These are phyloP conservation scores for Adoxophyes honmai DNA, from an alignment of 1,140 invertebrate species.

Conservation along the genomic window DNA sequence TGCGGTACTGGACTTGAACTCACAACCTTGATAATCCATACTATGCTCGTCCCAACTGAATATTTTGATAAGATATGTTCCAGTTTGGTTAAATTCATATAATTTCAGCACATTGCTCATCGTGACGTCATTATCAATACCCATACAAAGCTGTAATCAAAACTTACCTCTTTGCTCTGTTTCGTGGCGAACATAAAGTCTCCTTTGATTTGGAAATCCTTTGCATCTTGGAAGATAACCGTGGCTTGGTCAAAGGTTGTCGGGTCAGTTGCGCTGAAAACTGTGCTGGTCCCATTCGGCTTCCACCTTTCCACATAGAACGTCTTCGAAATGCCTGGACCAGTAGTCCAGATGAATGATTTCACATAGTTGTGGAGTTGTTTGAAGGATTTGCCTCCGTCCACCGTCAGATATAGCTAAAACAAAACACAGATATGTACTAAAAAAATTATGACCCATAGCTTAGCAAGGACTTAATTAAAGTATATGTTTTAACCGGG, in stretches of 20 bases:
- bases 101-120: too few species aligned
- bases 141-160: too few species aligned
- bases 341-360: slow-evolving; percentile 83
- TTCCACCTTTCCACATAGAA: slow-evolving; percentile 86
- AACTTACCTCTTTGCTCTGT: slow-evolving; percentile 73
- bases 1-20: too few species aligned
- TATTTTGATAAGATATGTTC: too few species aligned
- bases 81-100: too few species aligned
- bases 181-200: slow-evolving; percentile 92
- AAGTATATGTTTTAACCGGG: too few species aligned
- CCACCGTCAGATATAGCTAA: slow-evolving; percentile 86
- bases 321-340: slow-evolving; percentile 65
- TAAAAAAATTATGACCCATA: too few species aligned
- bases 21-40: too few species aligned
- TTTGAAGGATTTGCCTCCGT: slow-evolving; percentile 86
- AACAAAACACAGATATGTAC: slow-evolving; percentile 26
- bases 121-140: too few species aligned
- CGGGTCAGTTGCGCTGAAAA: slow-evolving; percentile 78
- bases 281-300: slow-evolving; percentile 78
- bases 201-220: slow-evolving; percentile 89
- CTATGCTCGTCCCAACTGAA: too few species aligned
- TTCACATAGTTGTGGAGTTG: slow-evolving; percentile 85
- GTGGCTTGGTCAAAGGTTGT: slow-evolving; percentile 55
- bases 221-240: slow-evolving; percentile 82
- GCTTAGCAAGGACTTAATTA: too few species aligned